Base-by-base conservation (phyloP, 23 tunicate genomes). In the Clavelina lepadiformis region DNA sequence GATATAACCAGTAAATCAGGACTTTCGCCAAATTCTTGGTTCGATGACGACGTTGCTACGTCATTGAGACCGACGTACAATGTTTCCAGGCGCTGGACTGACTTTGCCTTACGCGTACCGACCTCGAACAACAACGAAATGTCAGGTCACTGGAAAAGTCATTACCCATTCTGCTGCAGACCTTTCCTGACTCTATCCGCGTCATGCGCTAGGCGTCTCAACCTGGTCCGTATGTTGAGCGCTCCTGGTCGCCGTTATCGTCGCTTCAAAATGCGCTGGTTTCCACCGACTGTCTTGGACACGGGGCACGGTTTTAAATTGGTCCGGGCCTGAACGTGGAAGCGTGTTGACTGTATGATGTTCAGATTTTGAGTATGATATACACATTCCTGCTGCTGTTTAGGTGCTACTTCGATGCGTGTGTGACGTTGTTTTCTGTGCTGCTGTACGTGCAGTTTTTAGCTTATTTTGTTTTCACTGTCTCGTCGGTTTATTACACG, bases 201-300 rank as follows among this genome's bases (percentile, higher is more conserved):
- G 28, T 57, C 85, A 15, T 79, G 85, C 32, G 64, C 85, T 2
- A 46, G 69, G 2, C 71, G 63, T 3, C 28, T 79, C 31, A 52
- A 46, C 3, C 32, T 79, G 20, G 76, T 79, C 27, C 71, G 85
- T 13, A 7, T 79, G 45, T 62, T 79, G 6, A 56, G 85, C 34
- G 85, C 85, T 2, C 85, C 85, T 2, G 85, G 85, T 7, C 69
- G 85, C 28, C 69, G 85, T 5, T 79, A 79, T 64, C 62, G 85
- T 34, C 76, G 85, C 0, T 41, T 79, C 24, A 79, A 79, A 46
- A 79, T 79, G 85, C 64, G 85, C 15, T 79, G 85, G 85, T 69
- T 79, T 56, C 85, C 85, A 2, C 85, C 85, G 2, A 4, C 55
- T 1, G 67, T 59, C 22, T 77, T 79, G 11, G 85, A 69, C 51